Conservation (phyloP, 2,888 invertebrate species). For the Mythimna albipuncta region DNA sequence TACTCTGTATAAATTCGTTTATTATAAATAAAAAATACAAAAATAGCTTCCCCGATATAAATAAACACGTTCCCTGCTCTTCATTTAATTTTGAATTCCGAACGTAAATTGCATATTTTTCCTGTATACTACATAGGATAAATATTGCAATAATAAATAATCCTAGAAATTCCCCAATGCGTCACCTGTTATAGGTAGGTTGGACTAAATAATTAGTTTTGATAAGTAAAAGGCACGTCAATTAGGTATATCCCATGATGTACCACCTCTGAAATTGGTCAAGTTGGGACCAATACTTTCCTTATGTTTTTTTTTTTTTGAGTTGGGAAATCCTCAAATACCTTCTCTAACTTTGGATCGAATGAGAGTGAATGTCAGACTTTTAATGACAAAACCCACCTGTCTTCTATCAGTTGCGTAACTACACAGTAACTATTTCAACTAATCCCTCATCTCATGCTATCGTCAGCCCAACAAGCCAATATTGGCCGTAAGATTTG, state of each 20-base stretch:
- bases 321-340: no score
- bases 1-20: not conserved
- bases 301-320: no score
- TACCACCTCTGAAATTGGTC: not conserved
- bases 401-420: no score
- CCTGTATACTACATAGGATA: slow-evolving; percentile 59
- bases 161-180: slow-evolving; percentile 56
- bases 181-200: slow-evolving; percentile 31
- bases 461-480: no score
- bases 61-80: slow-evolving; percentile 21
- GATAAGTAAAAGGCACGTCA: slow-evolving; percentile 9
- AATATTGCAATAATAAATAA: slow-evolving; percentile 42
- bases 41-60: slow-evolving; percentile 10
- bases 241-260: not conserved
- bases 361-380: no score
- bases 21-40: slow-evolving; percentile 7
- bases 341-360: no score
- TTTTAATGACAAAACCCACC: no score
- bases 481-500: not conserved
- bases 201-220: slow-evolving; percentile 26
- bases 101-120: slow-evolving; percentile 43
- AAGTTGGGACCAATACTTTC: not conserved
- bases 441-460: no score
- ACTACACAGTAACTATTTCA: no score
- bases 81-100: slow-evolving; percentile 37